These are phyloP conservation scores for Laterallus jamaicensis DNA, from an alignment of 2,113 vertebrate genomes.

Conservation along the genomic window DNA sequence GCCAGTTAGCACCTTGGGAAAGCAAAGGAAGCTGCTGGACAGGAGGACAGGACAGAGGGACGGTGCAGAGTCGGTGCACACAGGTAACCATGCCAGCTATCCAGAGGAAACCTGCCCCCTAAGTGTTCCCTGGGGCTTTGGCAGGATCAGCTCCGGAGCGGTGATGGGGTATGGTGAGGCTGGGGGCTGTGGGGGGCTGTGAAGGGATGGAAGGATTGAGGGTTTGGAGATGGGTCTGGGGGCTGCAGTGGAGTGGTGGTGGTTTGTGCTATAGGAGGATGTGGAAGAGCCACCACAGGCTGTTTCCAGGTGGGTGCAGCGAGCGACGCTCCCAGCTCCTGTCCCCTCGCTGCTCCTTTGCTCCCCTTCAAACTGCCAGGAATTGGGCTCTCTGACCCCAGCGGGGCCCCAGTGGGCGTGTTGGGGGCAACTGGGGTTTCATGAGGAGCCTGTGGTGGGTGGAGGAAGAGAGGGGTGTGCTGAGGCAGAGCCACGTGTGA, in stretches of 20 bases:
- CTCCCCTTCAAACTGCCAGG: accelerated
- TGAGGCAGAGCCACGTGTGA: neutral
- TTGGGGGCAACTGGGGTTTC: neutral
- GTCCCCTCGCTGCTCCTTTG: accelerated
- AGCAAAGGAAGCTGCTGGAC: neutral
- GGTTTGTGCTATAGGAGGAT: accelerated
- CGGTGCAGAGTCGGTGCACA: neutral
- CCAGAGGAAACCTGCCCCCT: accelerated
- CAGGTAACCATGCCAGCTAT: neutral
- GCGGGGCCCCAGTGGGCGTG: accelerated
- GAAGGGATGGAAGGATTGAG: accelerated
- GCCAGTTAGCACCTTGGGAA: neutral
- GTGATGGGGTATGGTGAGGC: accelerated
- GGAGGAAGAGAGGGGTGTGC: accelerated
- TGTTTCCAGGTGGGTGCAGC: too few relatives aligned
- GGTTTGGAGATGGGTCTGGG: neutral
- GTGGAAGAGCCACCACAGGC: accelerated
- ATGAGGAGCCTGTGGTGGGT: accelerated
- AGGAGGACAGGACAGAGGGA: neutral
- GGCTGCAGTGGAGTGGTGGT: accelerated
- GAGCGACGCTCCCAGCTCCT: accelerated
- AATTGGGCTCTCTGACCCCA: accelerated
- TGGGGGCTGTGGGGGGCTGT: neutral
- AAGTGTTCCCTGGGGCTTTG: accelerated
- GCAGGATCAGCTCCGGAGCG: accelerated